phyloP scores from a whole-genome alignment of 2,113 vertebrate species.

The Danio rerio region GRCz12tu NC_133179.1:4631501-4632000 shows the following conservation, averaged over 20 bases:
- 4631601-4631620: background rate
- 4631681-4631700: conserved; percentile 57
- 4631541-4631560: conserved; percentile 38
- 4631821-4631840: conserved; percentile 63
- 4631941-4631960: conserved; percentile 67
- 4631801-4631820: conserved; percentile 64
- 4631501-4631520: conserved; percentile 43
- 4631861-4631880: conserved; percentile 41
- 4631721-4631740: background rate
- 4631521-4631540: conserved; percentile 48
- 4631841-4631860: conserved; percentile 51
- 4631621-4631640: conserved; percentile 59
- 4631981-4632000: conserved; percentile 52
- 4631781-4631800: conserved; percentile 46
- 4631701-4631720: background rate
- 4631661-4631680: conserved; percentile 79
- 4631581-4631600: conserved; percentile 17
- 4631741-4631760: conserved; percentile 14
- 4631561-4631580: conserved; percentile 44
- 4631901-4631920: conserved; percentile 29
- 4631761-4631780: conserved; percentile 18
- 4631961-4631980: conserved; percentile 81
- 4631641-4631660: conserved; percentile 78
- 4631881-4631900: conserved; percentile 57
- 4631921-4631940: conserved; percentile 32